Base-by-base conservation (phyloP, 2,888 invertebrate genomes). In the Timema cristinae region DNA sequence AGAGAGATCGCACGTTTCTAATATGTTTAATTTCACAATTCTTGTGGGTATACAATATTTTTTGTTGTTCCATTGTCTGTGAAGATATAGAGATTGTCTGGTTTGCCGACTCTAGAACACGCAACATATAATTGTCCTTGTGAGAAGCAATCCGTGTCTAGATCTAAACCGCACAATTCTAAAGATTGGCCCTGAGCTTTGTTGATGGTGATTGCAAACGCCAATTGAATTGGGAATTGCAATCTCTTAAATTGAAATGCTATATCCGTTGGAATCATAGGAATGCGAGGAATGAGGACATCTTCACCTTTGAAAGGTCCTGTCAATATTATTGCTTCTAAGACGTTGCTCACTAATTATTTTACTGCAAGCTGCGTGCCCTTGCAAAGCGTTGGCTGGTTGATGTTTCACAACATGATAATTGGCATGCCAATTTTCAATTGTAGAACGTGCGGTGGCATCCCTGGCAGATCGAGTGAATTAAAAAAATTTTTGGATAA, bases 401-500 rank as follows among this genome's bases (percentile, higher is more conserved):
- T 73, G 66, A 77, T 71, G 73, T 78, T 79, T 71, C 72, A 63
- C 69, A 79, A 66, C 63, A 79, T 54, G 66, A 74, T 78, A 16
- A 78, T 76, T 52, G 77, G 75, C 48, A 71, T 49, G 8, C 75
- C 75, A 9, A 73, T 68, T 75, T 79, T 77, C 61, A 78, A 72
- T 68, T 32, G 52, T 67, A 79, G 71, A 32, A 71, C 32, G 32
- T 32, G 32, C 32, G 32, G 32, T 32, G 4, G 32, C 32, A 32
- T 32, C 4, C 32, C 48, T 66, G 76, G 75, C 50, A 75, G 63
- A 71, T 78, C 75, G 5, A 78, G 67, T 69, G 77, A 77, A 72
- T 77, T 77, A n/a, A n/a, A 54, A 77, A 76, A 71, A 77, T 77
- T 71, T 77, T 75, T 71, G 76, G 73, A 74, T 76, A 71, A n/a